Percentiles rank a stretch among this genome's conserved stretches.
These are phyloP conservation scores for Porphyrio hochstetteri DNA, from an alignment of 2,113 vertebrate species.

Conservation along the genomic window DNA sequence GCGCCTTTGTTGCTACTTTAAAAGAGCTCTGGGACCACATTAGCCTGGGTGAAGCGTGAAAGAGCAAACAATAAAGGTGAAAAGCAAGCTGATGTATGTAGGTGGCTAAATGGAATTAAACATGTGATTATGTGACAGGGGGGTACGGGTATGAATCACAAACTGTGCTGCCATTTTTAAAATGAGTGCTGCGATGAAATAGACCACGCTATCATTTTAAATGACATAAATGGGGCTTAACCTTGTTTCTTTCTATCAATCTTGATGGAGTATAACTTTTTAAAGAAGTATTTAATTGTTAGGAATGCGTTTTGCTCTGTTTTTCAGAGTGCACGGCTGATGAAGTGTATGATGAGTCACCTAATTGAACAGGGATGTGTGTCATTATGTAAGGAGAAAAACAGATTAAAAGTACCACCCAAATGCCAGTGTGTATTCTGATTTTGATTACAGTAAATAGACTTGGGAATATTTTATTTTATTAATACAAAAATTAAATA, in stretches of 20 bases:
- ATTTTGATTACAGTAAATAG: slow-evolving; percentile 30
- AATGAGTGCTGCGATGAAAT: slow-evolving; percentile 4
- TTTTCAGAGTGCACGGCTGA: slow-evolving; percentile 31
- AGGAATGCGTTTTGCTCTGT: slow-evolving; percentile 42
- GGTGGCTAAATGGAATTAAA: slow-evolving; percentile 43
- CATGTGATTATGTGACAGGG: not conserved
- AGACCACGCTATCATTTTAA: slow-evolving; percentile 35
- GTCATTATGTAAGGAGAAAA: slow-evolving; percentile 64
- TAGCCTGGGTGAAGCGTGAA: not conserved
- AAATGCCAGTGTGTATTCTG: slow-evolving; percentile 14
- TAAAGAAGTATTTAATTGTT: slow-evolving; percentile 57
- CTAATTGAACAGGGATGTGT: slow-evolving; percentile 63
- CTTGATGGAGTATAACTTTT: slow-evolving; percentile 36
- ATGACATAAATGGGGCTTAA: slow-evolving; percentile 14
- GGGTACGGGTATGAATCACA: slow-evolving; percentile 46
- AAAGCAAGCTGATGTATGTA: slow-evolving; percentile 5
- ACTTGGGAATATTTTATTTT: not conserved
- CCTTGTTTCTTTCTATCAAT: slow-evolving; percentile 42
- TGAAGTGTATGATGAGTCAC: slow-evolving; percentile 68
- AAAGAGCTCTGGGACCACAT: not conserved
- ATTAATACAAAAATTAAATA: not conserved
- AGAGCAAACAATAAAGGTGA: slow-evolving; percentile 44
- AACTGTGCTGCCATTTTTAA: slow-evolving; percentile 10
- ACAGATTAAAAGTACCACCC: slow-evolving; percentile 41
- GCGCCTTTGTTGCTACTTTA: not conserved